These are phyloP conservation scores for Hippocampus abdominalis DNA, from an alignment of 2,113 vertebrate species.

Conservation along the genomic window DNA sequence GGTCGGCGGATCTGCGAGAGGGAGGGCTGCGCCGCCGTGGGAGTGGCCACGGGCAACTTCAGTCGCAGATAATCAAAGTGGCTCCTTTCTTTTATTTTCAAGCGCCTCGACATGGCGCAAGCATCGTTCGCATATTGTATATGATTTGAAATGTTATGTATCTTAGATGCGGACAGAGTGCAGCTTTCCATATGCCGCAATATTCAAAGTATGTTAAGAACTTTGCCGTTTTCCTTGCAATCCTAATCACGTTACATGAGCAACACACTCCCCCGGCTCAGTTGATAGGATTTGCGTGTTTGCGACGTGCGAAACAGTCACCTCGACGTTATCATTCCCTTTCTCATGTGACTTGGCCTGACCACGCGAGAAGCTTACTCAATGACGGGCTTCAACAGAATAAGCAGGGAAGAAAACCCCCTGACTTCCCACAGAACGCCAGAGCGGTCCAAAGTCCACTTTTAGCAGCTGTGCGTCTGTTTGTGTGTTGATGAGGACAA, in stretches of 20 bases:
- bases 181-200: background rate
- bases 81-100: too few species aligned
- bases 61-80: too few species aligned
- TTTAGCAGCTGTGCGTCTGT: slow-evolving; percentile 41
- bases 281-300: background rate
- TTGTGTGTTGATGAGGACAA: slow-evolving; percentile 16
- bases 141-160: too few species aligned
- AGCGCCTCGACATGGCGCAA: too few species aligned
- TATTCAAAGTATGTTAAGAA: background rate
- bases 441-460: slow-evolving; percentile 42
- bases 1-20: too few species aligned
- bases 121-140: too few species aligned
- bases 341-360: slow-evolving; percentile 13
- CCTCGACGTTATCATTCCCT: slow-evolving; percentile 40
- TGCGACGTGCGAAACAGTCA: slow-evolving; percentile 22
- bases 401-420: slow-evolving; percentile 65
- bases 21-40: too few species aligned
- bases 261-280: background rate
- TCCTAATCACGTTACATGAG: background rate
- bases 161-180: background rate
- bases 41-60: too few species aligned
- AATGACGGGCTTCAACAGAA: slow-evolving; percentile 37
- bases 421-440: slow-evolving; percentile 36
- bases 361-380: slow-evolving; percentile 28
- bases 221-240: background rate